Evolutionary conservation across 2,888 invertebrate species (phyloP).

Genomic region (Ctena decussata): DNA sequence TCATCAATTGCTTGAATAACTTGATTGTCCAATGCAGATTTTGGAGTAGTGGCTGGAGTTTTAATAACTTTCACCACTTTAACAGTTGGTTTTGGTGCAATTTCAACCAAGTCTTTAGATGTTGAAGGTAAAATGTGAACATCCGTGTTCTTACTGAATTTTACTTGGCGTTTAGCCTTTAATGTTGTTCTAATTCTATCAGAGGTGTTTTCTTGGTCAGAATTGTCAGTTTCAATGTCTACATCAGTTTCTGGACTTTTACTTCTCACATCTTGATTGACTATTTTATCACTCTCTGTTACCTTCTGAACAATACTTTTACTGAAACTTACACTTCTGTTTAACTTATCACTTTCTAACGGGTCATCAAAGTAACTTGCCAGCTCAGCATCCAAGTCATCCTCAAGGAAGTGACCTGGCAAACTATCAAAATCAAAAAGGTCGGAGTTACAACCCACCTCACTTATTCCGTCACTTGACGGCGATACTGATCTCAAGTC

Average conservation of each 20-base stretch:
- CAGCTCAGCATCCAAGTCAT: constrained; percentile 37
- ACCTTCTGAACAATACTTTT: neutral
- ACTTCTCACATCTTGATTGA: no score
- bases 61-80: constrained; percentile 76
- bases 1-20: constrained; percentile 74
- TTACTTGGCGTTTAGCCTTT: neutral
- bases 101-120: neutral
- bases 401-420: neutral
- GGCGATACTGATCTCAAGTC: constrained; percentile 52
- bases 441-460: constrained; percentile 1
- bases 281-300: neutral
- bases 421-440: constrained; percentile 29
- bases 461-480: constrained; percentile 14
- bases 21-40: constrained; percentile 59
- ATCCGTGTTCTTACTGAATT: neutral
- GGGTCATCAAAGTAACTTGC: constrained; percentile 33
- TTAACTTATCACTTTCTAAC: neutral
- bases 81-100: constrained; percentile 41
- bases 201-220: constrained; percentile 1
- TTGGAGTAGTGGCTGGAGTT: constrained; percentile 44
- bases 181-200: neutral
- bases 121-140: constrained; percentile 15
- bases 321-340: neutral
- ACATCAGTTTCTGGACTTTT: neutral
- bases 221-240: neutral